Percentiles rank a stretch among this genome's conserved stretches.
These are phyloP conservation scores for Characodon lateralis DNA, from an alignment of 2,797 vertebrate genomes.

Conservation along the genomic window DNA sequence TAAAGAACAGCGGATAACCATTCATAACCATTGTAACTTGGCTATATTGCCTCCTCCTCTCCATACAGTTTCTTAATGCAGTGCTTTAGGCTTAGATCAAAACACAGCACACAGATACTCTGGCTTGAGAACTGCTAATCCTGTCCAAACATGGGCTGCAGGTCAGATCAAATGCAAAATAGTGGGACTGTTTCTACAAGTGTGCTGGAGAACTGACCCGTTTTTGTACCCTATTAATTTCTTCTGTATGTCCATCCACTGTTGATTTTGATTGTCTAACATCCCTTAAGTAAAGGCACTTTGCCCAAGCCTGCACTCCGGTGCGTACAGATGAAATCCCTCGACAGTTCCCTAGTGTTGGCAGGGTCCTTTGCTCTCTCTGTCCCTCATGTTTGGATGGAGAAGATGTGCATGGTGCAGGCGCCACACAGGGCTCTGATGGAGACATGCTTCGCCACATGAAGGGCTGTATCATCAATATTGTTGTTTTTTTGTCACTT, in stretches of 20 bases:
- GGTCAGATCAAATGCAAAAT: conserved; percentile 58
- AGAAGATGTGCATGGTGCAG: conserved; percentile 92
- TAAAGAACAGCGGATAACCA: conserved; percentile 32
- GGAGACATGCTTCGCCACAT: conserved; percentile 81
- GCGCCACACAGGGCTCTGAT: conserved; percentile 86
- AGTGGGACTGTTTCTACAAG: conserved; percentile 23
- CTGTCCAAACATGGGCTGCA: conserved; percentile 80
- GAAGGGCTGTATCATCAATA: conserved; percentile 87
- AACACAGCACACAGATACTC: conserved; percentile 76
- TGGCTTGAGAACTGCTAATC: conserved; percentile 70
- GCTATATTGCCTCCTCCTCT: conserved; percentile 41
- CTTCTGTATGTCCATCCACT: conserved; percentile 58
- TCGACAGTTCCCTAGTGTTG: conserved; percentile 37
- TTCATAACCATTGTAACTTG: conserved; percentile 49
- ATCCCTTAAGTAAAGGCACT: conserved; percentile 48
- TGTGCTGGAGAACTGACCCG: conserved; percentile 28
- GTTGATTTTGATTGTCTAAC: conserved; percentile 58
- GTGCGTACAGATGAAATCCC: conserved; percentile 64
- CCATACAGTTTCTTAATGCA: conserved; percentile 86
- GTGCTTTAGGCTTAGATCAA: conserved; percentile 84
- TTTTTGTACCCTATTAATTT: conserved; percentile 47
- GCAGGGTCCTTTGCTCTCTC: conserved; percentile 72
- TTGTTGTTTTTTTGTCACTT: conserved; percentile 68
- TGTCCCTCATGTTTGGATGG: conserved; percentile 89
- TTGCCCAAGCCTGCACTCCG: conserved; percentile 73